phyloP scores from a whole-genome alignment of 2,797 vertebrate genomes.

The Rhyacichthys aspro region DNA sequence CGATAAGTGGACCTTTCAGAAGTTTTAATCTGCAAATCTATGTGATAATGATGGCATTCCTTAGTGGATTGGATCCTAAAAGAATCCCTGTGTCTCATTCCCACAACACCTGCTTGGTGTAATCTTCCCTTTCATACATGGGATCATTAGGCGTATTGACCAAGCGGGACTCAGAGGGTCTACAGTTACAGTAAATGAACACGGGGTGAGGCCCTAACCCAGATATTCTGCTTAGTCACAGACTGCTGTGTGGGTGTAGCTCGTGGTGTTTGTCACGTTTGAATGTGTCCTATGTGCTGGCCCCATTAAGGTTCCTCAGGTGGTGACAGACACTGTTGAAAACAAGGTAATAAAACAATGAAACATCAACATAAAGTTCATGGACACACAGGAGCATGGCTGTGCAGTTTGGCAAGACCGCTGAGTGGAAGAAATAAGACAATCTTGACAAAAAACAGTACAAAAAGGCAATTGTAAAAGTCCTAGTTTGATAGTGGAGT shows the following conservation, averaged over 20 bases:
- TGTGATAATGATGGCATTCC: slow-evolving; percentile 66
- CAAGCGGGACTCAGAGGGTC: slow-evolving; percentile 15
- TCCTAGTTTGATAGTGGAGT: too few relatives aligned
- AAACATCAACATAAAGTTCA: too few relatives aligned
- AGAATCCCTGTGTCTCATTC: slow-evolving; percentile 51
- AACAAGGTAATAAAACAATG: too few relatives aligned
- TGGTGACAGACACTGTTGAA: neutral
- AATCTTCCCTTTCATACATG: slow-evolving; percentile 52
- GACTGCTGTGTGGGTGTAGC: slow-evolving; percentile 23
- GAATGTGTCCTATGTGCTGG: slow-evolving; percentile 41
- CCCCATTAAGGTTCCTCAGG: neutral
- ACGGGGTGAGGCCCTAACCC: slow-evolving; percentile 34
- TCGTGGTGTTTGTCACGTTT: slow-evolving; percentile 27
- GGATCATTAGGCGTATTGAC: slow-evolving; percentile 49
- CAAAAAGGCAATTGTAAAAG: too few relatives aligned
- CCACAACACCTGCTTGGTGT: slow-evolving; percentile 60
- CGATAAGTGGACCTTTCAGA: slow-evolving; percentile 68
- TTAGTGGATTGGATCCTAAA: slow-evolving; percentile 60
- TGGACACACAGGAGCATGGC: too few relatives aligned
- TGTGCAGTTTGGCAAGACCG: too few relatives aligned
- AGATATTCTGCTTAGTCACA: slow-evolving; percentile 45
- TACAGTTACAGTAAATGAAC: slow-evolving; percentile 47
- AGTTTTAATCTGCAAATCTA: slow-evolving; percentile 74
- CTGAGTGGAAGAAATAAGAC: too few relatives aligned
- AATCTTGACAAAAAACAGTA: too few relatives aligned